A percentile compares a stretch with the other conserved stretches of the same genome.
Conservation (phyloP, 35 echinoderm and acorn worm species). For the Heliocidaris tuberculata region DNA sequence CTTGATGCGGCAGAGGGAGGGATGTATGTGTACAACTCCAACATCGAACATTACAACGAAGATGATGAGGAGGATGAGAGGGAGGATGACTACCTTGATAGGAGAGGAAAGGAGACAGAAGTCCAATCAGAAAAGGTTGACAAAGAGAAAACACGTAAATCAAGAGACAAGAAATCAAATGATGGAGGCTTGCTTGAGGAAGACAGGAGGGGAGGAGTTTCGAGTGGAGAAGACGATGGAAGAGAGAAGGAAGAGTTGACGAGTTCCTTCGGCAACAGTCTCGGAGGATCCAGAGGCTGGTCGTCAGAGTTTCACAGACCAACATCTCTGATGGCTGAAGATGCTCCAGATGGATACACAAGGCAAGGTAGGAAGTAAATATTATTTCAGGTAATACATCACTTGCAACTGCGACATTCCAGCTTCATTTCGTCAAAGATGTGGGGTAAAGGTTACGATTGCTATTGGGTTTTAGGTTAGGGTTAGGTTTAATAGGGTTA, state of each 20-base stretch:
- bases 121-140: neutral
- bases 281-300: constrained; percentile 74
- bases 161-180: neutral
- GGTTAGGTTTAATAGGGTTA: too few relatives aligned
- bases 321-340: neutral
- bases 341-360: constrained; percentile 15
- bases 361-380: neutral
- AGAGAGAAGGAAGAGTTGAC: constrained; percentile 39
- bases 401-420: too few relatives aligned
- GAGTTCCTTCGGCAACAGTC: constrained; percentile 78
- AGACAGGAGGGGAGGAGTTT: neutral
- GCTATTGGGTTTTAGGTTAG: too few relatives aligned
- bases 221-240: constrained; percentile 22
- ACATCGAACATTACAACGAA: neutral
- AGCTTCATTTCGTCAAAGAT: too few relatives aligned
- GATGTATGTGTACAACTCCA: neutral
- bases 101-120: neutral
- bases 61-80: neutral
- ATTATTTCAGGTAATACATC: too few relatives aligned
- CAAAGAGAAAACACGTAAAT: neutral
- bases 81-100: neutral
- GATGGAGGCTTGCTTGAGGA: neutral
- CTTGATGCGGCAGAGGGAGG: constrained; percentile 48
- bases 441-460: too few relatives aligned
- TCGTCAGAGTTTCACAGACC: constrained; percentile 74